These are phyloP conservation scores for Myzus persicae DNA, from an alignment of 1,140 invertebrate species.

Conservation along the genomic window DNA sequence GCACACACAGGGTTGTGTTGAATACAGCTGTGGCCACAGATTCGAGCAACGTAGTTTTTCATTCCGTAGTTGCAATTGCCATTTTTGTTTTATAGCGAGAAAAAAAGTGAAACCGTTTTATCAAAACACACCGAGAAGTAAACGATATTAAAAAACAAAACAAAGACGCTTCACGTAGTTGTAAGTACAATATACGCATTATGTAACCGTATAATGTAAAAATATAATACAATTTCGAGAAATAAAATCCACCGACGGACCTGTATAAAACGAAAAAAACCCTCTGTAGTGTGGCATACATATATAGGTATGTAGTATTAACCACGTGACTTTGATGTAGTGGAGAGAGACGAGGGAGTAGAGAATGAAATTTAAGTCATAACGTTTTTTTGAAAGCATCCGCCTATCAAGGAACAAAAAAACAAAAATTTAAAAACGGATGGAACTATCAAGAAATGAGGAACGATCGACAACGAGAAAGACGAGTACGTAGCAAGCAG, in stretches of 20 bases:
- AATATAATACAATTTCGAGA: conserved; percentile 7
- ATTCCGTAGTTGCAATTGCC: neutral
- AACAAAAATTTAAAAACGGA: neutral
- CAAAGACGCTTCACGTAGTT: neutral
- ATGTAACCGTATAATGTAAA: neutral
- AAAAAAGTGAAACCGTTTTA: neutral
- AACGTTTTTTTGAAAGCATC: neutral
- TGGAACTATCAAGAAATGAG: neutral
- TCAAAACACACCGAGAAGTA: neutral
- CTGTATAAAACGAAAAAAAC: neutral
- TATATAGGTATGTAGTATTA: neutral
- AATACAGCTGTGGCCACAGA: neutral
- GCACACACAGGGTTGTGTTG: neutral
- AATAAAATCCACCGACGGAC: neutral
- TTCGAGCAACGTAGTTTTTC: neutral
- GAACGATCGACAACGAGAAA: neutral
- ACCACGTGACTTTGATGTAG: neutral
- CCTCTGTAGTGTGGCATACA: neutral
- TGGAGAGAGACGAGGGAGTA: neutral
- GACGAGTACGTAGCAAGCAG: neutral
- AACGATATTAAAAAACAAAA: conserved; percentile 4
- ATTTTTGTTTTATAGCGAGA: neutral
- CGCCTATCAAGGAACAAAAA: neutral
- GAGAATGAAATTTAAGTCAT: neutral
- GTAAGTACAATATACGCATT: neutral